Percentiles rank a stretch among this genome's conserved stretches.
Conservation (phyloP, 1,140 invertebrate species). For the Adoxophyes honmai region DNA sequence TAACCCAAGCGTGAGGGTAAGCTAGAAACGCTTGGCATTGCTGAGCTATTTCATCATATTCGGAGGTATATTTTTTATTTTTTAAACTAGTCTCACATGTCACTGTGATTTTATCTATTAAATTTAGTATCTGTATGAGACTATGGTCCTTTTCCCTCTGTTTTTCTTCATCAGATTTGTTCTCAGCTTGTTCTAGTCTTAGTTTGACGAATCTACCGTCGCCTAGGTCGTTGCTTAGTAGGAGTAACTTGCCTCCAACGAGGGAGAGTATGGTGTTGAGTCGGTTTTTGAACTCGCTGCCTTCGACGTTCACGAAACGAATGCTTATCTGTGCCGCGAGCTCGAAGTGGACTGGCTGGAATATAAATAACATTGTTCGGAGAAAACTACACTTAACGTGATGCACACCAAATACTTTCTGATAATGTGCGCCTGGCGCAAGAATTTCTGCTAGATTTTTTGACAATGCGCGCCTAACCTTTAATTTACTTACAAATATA, state of each 20-base stretch:
- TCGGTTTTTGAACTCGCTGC: slow-evolving; percentile 81
- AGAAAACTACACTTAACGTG: too few species aligned
- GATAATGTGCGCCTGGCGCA: too few species aligned
- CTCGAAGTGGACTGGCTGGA: slow-evolving; percentile 76
- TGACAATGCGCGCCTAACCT: too few species aligned
- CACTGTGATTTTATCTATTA: slow-evolving; percentile 74
- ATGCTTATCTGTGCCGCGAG: slow-evolving; percentile 82
- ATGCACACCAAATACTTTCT: too few species aligned
- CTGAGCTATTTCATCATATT: slow-evolving; percentile 81
- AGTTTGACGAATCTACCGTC: slow-evolving; percentile 68
- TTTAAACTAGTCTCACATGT: slow-evolving; percentile 68
- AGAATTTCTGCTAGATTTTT: too few species aligned
- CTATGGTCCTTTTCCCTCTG: slow-evolving; percentile 76
- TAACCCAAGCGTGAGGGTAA: slow-evolving; percentile 82
- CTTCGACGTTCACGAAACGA: slow-evolving; percentile 85
- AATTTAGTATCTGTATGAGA: slow-evolving; percentile 77
- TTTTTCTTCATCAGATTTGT: slow-evolving; percentile 63
- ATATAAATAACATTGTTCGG: slow-evolving; percentile 26
- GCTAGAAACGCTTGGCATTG: slow-evolving; percentile 84
- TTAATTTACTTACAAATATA: too few species aligned
- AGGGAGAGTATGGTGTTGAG: slow-evolving; percentile 78
- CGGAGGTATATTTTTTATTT: slow-evolving; percentile 51
- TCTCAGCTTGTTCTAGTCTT: slow-evolving; percentile 41
- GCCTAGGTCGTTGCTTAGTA: slow-evolving; percentile 63
- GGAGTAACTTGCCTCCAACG: slow-evolving; percentile 62